These are phyloP conservation scores for Alexandromys fortis DNA, from an alignment of 2,113 vertebrate genomes.

Conservation along the genomic window DNA sequence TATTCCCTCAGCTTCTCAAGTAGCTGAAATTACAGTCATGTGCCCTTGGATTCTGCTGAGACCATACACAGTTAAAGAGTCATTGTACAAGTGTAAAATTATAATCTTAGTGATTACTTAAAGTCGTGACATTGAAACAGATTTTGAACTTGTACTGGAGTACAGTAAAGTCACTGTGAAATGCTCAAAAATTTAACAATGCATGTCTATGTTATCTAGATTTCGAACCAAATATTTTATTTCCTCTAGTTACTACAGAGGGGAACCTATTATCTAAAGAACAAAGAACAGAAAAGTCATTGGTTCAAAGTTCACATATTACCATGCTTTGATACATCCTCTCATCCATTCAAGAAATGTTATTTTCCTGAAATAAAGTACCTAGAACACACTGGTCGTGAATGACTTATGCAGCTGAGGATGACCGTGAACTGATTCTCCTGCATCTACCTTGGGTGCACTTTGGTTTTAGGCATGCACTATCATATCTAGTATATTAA, in stretches of 20 bases:
- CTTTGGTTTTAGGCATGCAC: too few relatives aligned
- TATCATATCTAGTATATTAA: background rate
- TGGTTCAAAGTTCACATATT: background rate
- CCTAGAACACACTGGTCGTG: background rate
- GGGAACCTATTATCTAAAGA: background rate
- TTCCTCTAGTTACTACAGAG: background rate
- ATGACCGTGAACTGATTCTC: background rate
- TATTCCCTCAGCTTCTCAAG: too few relatives aligned
- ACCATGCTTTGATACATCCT: background rate
- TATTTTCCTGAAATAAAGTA: background rate
- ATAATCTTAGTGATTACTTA: background rate
- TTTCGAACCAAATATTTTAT: background rate
- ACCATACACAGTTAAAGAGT: background rate
- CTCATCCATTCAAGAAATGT: background rate
- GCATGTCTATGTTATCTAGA: background rate
- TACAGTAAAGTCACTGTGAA: too few relatives aligned
- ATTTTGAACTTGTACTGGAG: background rate
- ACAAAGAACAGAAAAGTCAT: background rate
- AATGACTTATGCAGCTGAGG: background rate
- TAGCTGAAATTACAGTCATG: background rate
- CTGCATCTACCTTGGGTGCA: too few relatives aligned
- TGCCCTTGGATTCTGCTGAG: too few relatives aligned
- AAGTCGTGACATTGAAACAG: background rate
- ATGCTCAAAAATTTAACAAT: background rate
- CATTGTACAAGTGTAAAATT: background rate